Base-by-base conservation (phyloP, 2,113 vertebrate species). In the Hemichromis elongatus region DNA sequence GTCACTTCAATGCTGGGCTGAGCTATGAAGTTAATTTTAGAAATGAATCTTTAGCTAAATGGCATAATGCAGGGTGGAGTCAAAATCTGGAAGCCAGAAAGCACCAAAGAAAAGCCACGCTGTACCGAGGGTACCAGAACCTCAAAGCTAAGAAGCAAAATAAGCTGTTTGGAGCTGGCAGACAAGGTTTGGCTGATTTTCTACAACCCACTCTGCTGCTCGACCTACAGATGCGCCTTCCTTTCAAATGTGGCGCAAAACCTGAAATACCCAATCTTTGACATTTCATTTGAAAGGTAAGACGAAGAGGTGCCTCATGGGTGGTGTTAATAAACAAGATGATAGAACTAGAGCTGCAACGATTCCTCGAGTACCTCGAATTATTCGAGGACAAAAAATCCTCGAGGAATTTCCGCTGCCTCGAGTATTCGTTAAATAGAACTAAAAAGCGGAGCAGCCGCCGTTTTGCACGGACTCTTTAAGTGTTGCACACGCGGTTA, bases 11-110 rank as follows among this genome's bases (percentile, higher is more conserved):
- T 12, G 57, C 61, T 5, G n/a, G 73, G 68, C 77, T 12, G 26
- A 63, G 2, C 13, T 21, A 50, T 13, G 1, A 70, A 47, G 63
- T 85, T 26, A 59, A 33, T 90, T 81, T 78, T 26, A 77, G 63
- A 84, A 80, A 84, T 55, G 63, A 90, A 56, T 7, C 37, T 21
- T 8, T n/a, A 85, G 80, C 45, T 68, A 0, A 77, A 45, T 1
- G 57, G 63, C 35, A 40, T 26, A 6, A 30, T 59, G 53, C 2
- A 11, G 18, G 16, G 5, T 55, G 54, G 30, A 50, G 84, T 61
- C 63, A 42, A 75, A 63, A n/a, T 40, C 18, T 53, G 70, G 80
- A 75, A 28, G 24, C 26, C 11, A 6, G 47, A n/a, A 2, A 50
- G 54, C 54, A 1, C 5, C 13, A 21, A 30, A 66, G 8, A 16